Percentiles rank a stretch among this genome's conserved stretches.
These are phyloP conservation scores for Euclidia mi DNA, from an alignment of 2,888 invertebrate species.

Conservation along the genomic window DNA sequence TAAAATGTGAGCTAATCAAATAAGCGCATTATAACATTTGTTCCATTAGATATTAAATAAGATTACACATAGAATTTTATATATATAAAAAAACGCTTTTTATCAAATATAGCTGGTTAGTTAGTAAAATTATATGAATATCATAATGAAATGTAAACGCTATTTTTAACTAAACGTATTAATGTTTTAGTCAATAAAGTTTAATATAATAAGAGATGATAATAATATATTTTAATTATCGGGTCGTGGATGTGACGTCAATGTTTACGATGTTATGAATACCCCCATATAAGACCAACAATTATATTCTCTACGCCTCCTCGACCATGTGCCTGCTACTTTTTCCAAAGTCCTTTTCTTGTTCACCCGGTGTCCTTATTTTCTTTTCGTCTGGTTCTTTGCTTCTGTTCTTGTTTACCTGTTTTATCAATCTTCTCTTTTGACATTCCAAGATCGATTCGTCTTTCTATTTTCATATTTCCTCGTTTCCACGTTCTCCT, in stretches of 20 bases:
- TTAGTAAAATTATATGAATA: slow-evolving; percentile 23
- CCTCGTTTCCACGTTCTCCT: too few relatives aligned
- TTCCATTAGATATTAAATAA: slow-evolving; percentile 5
- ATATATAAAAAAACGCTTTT: slow-evolving; percentile 13
- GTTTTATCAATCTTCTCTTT: too few relatives aligned
- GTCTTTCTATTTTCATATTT: too few relatives aligned
- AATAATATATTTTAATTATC: not conserved
- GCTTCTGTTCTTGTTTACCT: too few relatives aligned
- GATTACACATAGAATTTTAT: not conserved
- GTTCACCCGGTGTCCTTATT: too few relatives aligned
- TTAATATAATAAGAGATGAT: not conserved
- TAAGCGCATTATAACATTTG: not conserved
- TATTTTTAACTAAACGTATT: slow-evolving; percentile 33
- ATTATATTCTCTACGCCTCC: too few relatives aligned
- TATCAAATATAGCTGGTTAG: not conserved
- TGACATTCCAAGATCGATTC: too few relatives aligned
- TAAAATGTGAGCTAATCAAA: not conserved
- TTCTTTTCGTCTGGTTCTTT: too few relatives aligned
- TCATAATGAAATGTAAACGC: slow-evolving; percentile 33
- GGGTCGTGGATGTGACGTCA: not conserved
- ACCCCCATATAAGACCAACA: too few relatives aligned
- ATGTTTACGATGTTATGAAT: too few relatives aligned
- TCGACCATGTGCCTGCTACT: too few relatives aligned
- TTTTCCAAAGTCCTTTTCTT: too few relatives aligned
- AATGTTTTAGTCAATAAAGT: slow-evolving; percentile 13